These are phyloP conservation scores for Erebia aethiops DNA, from an alignment of 2,888 invertebrate species.

Conservation along the genomic window DNA sequence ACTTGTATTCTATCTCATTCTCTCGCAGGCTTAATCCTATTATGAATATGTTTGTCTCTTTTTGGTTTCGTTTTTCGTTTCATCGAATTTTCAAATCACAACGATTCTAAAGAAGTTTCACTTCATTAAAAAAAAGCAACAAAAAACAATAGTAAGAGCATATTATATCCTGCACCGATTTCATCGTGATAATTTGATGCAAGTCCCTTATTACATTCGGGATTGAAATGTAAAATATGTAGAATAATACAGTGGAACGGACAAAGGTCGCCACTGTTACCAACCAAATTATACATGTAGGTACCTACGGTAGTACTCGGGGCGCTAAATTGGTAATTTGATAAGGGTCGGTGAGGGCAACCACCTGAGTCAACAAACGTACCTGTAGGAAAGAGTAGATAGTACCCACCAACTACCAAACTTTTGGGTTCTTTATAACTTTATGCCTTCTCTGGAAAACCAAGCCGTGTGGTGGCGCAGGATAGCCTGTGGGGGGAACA, in stretches of 20 bases:
- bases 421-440: too few relatives aligned
- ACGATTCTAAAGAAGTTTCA: too few relatives aligned
- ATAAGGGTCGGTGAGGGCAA: neutral
- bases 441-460: too few relatives aligned
- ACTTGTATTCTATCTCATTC: too few relatives aligned
- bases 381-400: neutral
- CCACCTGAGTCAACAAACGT: neutral
- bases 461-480: too few relatives aligned
- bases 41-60: too few relatives aligned
- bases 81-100: too few relatives aligned
- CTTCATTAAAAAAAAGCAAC: too few relatives aligned
- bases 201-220: neutral
- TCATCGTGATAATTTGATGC: neutral
- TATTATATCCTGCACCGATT: neutral
- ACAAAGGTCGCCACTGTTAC: constrained; percentile 1
- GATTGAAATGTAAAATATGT: constrained; percentile 5
- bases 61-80: too few relatives aligned
- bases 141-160: too few relatives aligned
- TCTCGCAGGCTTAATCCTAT: too few relatives aligned
- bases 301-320: neutral
- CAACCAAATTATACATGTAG: neutral
- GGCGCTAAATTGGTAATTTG: constrained; percentile 1
- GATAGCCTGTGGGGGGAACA: too few relatives aligned
- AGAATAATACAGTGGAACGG: neutral
- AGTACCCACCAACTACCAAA: neutral